phyloP scores from a whole-genome alignment of 2,888 invertebrate species.

The Andrena chrysosceles region DNA sequence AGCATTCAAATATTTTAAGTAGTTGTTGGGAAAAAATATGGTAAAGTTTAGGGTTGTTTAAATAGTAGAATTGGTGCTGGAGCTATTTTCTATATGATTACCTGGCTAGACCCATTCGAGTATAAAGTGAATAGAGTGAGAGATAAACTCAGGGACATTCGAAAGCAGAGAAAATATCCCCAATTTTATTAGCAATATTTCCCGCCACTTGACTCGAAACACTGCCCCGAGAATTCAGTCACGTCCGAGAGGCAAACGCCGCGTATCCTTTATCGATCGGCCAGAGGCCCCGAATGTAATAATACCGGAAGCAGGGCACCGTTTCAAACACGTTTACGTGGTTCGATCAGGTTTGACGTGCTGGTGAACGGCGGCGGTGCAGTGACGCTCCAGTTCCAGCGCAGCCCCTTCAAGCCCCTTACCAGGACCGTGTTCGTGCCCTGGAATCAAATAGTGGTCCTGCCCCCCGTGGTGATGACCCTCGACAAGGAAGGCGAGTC shows the following conservation, averaged over 20 bases:
- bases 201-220: neutral
- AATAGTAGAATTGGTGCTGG: too few species aligned
- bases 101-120: too few species aligned
- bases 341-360: constrained; percentile 95
- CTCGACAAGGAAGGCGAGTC: constrained; percentile 89
- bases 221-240: neutral
- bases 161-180: neutral
- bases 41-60: too few species aligned
- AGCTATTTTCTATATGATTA: too few species aligned
- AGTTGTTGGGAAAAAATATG: too few species aligned
- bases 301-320: constrained; percentile 54
- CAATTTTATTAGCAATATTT: neutral
- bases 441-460: constrained; percentile 98
- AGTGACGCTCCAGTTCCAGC: constrained; percentile 97
- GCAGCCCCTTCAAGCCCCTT: constrained; percentile 96
- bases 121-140: too few species aligned
- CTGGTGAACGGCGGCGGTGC: constrained; percentile 99
- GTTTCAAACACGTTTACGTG: constrained; percentile 68
- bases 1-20: too few species aligned
- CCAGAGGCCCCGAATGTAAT: constrained; percentile 31
- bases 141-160: too few species aligned
- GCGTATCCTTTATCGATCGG: constrained; percentile 46
- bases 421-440: constrained; percentile 97
- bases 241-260: constrained; percentile 13
- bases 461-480: constrained; percentile 95